These are phyloP conservation scores for Polypedilum vanderplanki DNA, from an alignment of 1,140 invertebrate species.

Conservation along the genomic window DNA sequence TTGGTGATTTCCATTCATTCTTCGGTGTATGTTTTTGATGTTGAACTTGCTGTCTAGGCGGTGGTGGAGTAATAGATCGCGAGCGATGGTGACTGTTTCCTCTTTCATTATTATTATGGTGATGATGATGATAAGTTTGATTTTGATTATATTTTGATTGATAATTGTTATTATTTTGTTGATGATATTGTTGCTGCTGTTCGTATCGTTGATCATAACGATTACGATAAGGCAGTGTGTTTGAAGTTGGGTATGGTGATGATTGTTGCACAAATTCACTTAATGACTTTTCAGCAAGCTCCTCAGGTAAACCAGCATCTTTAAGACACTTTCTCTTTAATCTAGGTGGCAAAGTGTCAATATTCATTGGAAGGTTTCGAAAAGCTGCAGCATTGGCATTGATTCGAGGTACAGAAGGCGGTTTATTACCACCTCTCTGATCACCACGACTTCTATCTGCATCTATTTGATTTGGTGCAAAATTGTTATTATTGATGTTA, in stretches of 20 bases:
- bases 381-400: not conserved
- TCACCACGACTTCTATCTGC: not conserved
- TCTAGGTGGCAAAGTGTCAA: not conserved
- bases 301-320: not conserved
- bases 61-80: not conserved
- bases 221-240: not conserved
- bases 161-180: not conserved
- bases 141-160: slow-evolving; percentile 28
- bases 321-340: not conserved
- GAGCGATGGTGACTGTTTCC: not conserved
- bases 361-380: not conserved
- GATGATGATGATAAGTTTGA: not conserved
- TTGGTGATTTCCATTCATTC: not conserved
- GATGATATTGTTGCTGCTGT: not conserved
- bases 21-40: not conserved
- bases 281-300: not conserved
- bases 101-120: not conserved
- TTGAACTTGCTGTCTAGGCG: not conserved
- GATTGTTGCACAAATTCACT: not conserved
- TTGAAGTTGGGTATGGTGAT: not conserved
- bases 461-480: not conserved
- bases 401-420: not conserved
- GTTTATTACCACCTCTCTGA: not conserved
- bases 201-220: not conserved
- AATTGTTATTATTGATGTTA: not conserved